Base-by-base conservation (phyloP, 2,888 invertebrate genomes). In the Junonia oenone region DNA sequence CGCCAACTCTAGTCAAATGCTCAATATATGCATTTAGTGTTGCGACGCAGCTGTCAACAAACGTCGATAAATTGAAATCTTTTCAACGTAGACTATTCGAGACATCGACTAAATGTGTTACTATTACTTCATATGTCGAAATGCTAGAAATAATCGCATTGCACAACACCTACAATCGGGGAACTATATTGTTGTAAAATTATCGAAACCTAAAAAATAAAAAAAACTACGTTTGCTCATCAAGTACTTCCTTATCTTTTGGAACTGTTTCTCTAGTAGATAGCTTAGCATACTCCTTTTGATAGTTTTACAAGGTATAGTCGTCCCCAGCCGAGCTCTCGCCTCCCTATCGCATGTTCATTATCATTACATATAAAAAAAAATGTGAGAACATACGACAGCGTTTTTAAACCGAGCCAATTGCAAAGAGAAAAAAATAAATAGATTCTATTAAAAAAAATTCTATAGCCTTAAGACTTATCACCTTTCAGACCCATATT, bases 71-170 rank as follows among this genome's bases (percentile, higher is more conserved):
- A 56, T 78, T 78, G 83, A 70, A 78, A 82, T 80, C 76, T 76
- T 76, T 78, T 75, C 63, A 19, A 73, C 76, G 78, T 61, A 68
- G 75, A 69, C 72, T 62, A 73, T 68, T 85, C 86, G 84, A 88
- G 84, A 87, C 89, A 87, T 89, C 88, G 89, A 88, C 78, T 83
- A 85, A 87, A 86, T 85, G 86, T 88, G 83, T 85, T 83, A 88
- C 83, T 81, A 79, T 79, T 82, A 81, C 77, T 79, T 76, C 79
- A 79, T 81, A 81, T 73, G 73, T 79, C 76, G 77, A 73, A 75
- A 69, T 74, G 76, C 69, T 74, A 68, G 71, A 61, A 70, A 68
- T 68, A 68, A 68, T 69, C 61, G 65, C 68, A 74, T 72, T 75
- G 79, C 80, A 80, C 80, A 73, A 72, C 67, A 72, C 71, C 72